Percentiles rank a stretch among this genome's conserved stretches.
Conservation (phyloP, 2,113 vertebrate species). For the Trichomycterus rosablanca region DNA sequence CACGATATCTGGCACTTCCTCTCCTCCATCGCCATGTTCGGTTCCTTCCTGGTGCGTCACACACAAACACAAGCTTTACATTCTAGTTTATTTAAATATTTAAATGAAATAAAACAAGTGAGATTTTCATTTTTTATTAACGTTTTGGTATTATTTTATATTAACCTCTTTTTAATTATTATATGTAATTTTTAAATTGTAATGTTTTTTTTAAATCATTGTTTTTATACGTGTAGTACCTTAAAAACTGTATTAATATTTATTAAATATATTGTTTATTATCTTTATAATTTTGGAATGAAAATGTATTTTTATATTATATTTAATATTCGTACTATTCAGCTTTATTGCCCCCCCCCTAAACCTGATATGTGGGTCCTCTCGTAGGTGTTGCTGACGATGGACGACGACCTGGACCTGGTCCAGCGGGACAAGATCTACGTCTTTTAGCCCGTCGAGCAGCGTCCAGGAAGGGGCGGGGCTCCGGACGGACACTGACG, state of each 20-base stretch:
- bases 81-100: too few relatives aligned
- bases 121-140: too few relatives aligned
- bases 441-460: conserved; percentile 68
- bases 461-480: conserved; percentile 1
- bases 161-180: too few relatives aligned
- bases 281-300: not conserved
- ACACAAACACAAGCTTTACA: not conserved
- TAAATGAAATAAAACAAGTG: too few relatives aligned
- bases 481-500: not conserved
- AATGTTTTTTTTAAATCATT: too few relatives aligned
- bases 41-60: conserved; percentile 86
- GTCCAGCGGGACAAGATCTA: conserved; percentile 95
- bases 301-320: not conserved
- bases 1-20: conserved; percentile 99
- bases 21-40: conserved; percentile 97
- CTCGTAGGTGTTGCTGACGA: conserved; percentile 83
- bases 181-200: too few relatives aligned
- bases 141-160: too few relatives aligned
- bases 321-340: too few relatives aligned
- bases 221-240: too few relatives aligned
- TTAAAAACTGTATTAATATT: too few relatives aligned
- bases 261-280: not conserved
- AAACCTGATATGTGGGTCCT: not conserved
- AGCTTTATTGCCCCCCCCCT: too few relatives aligned
- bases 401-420: conserved; percentile 89